Evolutionary conservation across 2,888 invertebrate species (phyloP), one percentile per base, ranked within the genome.

Genomic region (Tholera decimalis): DNA sequence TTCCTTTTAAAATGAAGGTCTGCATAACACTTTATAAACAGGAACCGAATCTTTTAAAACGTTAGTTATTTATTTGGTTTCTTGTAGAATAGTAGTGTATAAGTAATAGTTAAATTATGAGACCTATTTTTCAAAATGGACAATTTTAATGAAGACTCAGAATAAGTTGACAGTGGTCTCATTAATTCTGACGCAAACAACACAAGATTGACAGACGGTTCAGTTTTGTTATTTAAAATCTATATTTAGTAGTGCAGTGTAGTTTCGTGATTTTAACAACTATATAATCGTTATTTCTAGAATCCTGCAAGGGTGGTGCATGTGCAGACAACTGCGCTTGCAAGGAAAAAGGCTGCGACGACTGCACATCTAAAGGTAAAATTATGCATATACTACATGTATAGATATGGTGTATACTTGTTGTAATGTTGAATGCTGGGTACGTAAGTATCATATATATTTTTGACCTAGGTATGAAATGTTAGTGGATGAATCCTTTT

Each of bases 311-410:
- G 77, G 92, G 90, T 67, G 92, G 90, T 41, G 69, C 87, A 47
- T 95, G 94, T 77, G 85, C 89, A 62, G 91, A 92, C 59, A 87
- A 84, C 73, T 94, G 94, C 71, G 79, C 90, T 35, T 93, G 93
- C 83, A 93, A 92, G 65, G 93, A 93, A 13, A 91, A 91, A 41
- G 92, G 92, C 33, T 93, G 93, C 63, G 80, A 90, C 90, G 93
- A 94, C 67, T 92, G 92, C 72, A 84, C 91, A n/a, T 82, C 91
- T 28, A 88, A 88, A 89, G 94, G 92, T 79, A 72, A 15, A n/a
- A 7, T 3, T 15, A 35, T 26, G 4, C 5, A 11, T 7, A 37
- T 5, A 3, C 15, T 8, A 15, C 8, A n/a, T n/a, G n/a, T n/a
- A n/a, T n/a, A n/a, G n/a, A n/a, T n/a, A n/a, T n/a, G n/a, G n/a